A percentile compares a stretch with the other conserved stretches of the same genome.
Evolutionary conservation across 2,113 vertebrate species (phyloP).

Genomic region (Spermophilus dauricus): DNA sequence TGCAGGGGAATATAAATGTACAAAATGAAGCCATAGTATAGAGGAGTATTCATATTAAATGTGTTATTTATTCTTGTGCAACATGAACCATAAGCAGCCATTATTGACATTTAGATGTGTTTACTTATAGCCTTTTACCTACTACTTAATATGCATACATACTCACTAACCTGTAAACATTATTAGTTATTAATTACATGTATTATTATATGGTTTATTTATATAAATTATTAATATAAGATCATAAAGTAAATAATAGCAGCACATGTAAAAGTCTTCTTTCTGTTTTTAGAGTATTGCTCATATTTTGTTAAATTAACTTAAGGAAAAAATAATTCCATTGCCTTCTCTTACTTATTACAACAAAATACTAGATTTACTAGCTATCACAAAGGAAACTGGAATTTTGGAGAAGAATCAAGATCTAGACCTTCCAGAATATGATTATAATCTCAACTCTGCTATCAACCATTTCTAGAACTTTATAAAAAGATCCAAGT

Average conservation of each 20-base stretch:
- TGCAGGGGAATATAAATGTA: neutral
- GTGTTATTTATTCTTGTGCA: conserved; percentile 30
- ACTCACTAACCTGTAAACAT: neutral
- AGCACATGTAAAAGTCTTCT: neutral
- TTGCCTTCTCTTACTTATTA: neutral
- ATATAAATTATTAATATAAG: neutral
- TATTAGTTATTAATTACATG: neutral
- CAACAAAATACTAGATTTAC: neutral
- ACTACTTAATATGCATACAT: neutral
- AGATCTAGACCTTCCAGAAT: neutral
- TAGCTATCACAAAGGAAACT: neutral
- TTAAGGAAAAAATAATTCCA: conserved; percentile 58
- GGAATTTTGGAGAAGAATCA: neutral
- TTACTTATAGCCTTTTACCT: conserved; percentile 16
- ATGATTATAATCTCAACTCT: neutral
- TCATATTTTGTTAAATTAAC: neutral
- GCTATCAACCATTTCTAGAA: conserved; percentile 1
- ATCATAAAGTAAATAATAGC: neutral
- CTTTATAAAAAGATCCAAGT: neutral
- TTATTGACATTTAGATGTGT: neutral
- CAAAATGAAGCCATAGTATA: neutral
- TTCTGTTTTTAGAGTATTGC: neutral
- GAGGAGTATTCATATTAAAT: neutral
- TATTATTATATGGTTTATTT: neutral
- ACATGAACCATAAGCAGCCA: neutral